Conservation (phyloP, 2,797 vertebrate genomes). For the Scleropages formosus region DNA sequence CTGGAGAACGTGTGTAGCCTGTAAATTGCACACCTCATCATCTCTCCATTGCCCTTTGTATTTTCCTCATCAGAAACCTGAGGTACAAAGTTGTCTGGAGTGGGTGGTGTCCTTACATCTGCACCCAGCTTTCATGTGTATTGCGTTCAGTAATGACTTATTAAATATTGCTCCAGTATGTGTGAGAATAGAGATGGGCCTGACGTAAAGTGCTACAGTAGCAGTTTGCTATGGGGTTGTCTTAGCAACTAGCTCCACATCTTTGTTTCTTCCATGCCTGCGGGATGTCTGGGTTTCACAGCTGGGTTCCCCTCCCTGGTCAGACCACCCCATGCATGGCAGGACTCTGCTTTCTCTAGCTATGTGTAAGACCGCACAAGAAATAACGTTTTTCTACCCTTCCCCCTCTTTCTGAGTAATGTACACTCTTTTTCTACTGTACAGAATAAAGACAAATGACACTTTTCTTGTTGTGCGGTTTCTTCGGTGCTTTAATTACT, state of each 20-base stretch:
- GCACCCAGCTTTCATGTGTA: too few species aligned
- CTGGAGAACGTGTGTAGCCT: background rate
- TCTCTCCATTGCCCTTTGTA: background rate
- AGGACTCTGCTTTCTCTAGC: background rate
- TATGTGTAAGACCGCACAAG: background rate
- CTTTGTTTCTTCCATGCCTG: too few species aligned
- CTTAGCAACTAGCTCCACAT: too few species aligned
- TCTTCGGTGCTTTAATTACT: background rate
- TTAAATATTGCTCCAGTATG: background rate
- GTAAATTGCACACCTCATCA: constrained; percentile 3
- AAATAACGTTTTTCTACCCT: too few species aligned
- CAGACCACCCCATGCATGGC: background rate
- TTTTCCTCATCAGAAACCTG: background rate
- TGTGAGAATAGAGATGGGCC: background rate
- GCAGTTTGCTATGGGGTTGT: too few species aligned
- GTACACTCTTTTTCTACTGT: background rate
- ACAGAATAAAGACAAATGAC: constrained; percentile 13
- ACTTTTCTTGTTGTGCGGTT: background rate
- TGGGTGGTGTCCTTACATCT: background rate
- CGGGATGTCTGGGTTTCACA: background rate
- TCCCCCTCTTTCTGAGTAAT: background rate
- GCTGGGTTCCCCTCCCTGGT: background rate
- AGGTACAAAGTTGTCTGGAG: background rate
- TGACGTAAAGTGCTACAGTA: background rate
- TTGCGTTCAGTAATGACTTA: too few species aligned